Base-by-base conservation (phyloP, 2,797 vertebrate genomes). In the Sphenodon punctatus region DNA sequence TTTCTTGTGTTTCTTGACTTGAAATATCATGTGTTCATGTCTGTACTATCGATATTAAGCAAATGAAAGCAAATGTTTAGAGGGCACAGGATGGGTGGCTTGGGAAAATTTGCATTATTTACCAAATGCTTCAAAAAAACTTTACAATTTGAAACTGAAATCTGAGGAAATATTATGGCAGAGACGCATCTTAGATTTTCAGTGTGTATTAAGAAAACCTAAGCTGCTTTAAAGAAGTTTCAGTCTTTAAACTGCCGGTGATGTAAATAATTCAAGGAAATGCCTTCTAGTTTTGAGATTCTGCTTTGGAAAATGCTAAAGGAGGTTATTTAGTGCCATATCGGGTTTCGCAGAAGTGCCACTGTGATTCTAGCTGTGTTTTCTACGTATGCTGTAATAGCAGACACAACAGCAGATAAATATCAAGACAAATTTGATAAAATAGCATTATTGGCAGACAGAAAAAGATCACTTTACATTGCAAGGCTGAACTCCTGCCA, bases 371-470 rank as follows among this genome's bases (percentile, higher is more conserved):
- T 79, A 77, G 67, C 74, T 74, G 85, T 89, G 67, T 83, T 89
- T 89, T 90, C 78, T 87, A 83, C 8, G 0, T 75, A 82, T 7
- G 51, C 30, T 78, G 48, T 77, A 82, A 87, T 71, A 92, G 89
- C 71, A 90, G 87, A 80, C 86, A 88, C 48, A 92, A 82, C 80
- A 93, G 84, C 78, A 92, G 85, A 92, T 83, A 92, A 67, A 87
- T 85, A 92, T 89, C 86, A 92, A 80, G 82, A 81, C 49, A 84
- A 89, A 87, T 85, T 87, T 86, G 48, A 91, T 92, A 91, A 83
- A 87, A 78, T 51, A 86, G 51, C 32, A 11, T 82, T 90, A 89
- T 68, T 89, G 80, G 78, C 76, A 91, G 84, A 77, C 71, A 64
- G 78, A 85, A 86, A 86, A 76, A 76, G 49, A 88, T 91, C 53